Evolutionary conservation across 2,797 vertebrate species (phyloP).

Genomic region (Rhincodon typus): DNA sequence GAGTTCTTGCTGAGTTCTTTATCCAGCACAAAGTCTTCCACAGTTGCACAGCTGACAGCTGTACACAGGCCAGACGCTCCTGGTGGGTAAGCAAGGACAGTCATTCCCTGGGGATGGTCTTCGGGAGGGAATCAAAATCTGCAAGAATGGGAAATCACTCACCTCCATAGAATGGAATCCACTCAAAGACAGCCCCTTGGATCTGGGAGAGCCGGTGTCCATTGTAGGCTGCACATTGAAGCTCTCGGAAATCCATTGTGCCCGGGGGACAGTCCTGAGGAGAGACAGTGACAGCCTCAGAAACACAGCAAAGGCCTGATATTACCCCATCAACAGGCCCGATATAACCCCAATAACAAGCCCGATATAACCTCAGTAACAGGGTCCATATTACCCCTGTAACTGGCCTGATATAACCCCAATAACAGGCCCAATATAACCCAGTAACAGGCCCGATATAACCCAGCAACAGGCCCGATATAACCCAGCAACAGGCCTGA

Average conservation of each 20-base stretch:
- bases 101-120: background rate
- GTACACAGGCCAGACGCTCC: background rate
- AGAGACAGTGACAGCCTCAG: background rate
- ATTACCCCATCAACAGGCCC: background rate
- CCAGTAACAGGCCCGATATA: too few relatives aligned
- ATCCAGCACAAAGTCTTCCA: background rate
- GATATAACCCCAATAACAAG: background rate
- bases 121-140: background rate
- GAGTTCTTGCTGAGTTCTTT: background rate
- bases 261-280: conserved; percentile 56
- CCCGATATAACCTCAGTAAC: too few relatives aligned
- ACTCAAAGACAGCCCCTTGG: conserved; percentile 47
- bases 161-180: conserved; percentile 66
- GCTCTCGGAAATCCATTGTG: conserved; percentile 57
- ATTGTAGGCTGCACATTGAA: conserved; percentile 63
- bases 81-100: background rate
- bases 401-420: too few relatives aligned
- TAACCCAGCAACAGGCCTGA: too few relatives aligned
- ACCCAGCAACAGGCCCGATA: too few relatives aligned
- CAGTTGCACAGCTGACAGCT: background rate
- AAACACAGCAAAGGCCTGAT: background rate
- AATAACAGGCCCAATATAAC: too few relatives aligned
- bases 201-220: conserved; percentile 49
- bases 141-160: conserved; percentile 40
- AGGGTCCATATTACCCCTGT: too few relatives aligned